Base-by-base conservation (phyloP, 2,888 invertebrate species). In the Schizotus pectinicornis region DNA sequence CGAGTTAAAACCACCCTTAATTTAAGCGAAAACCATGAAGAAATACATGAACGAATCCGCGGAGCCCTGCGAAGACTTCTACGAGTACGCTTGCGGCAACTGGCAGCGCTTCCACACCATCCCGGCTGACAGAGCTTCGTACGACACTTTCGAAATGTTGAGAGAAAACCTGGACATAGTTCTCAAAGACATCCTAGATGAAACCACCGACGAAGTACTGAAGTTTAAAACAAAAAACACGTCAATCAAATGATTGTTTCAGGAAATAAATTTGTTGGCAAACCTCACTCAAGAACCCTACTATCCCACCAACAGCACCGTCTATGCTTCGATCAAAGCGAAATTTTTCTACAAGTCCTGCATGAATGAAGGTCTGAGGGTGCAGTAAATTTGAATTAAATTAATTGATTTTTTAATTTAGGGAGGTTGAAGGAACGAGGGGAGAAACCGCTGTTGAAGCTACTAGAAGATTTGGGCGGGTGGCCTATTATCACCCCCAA, bases 71-170 rank as follows among this genome's bases (percentile, higher is more conserved):
- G 82, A 86, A 3, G 92, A 94, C 74, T 94, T 94, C 75, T 94
- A 92, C 74, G 88, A 90, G 70, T 94, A 88, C 70, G 90, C 94
- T 0, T 94, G 90, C 75, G 94, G 94, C 0, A 92, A 92, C 70
- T 95, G 94, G 94, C 86, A 89, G 32, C 85, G 86, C 47, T 82
- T 88, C 37, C 92, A 95, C 79, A 91, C 92, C 0, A 92, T 95
- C 71, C 95, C 95, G 1, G 88, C 91, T 47, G 95, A 95, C 71
- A 91, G 93, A 79, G 89, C 92, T 5, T 89, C 90, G 3, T 95
- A 91, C 77, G 94, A 94, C 69, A 95, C 93, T 0, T 95, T 95
- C 76, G 94, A 94, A 81, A 91, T 92, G 84, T 81, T 95, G 5
- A 84, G 93, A 67, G 92, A 94, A 80, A 91, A 91, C 67, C 79